These are phyloP conservation scores for human (Homo sapiens) DNA, from an alignment of 2,113 vertebrate genomes.

Conservation along the genomic window GRCh38 chr14:98499001-98499500, in stretches of 20 bases:
- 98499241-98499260: accelerated
- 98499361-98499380: accelerated
- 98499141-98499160: not conserved
- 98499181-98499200: not conserved
- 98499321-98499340: accelerated
- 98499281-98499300: accelerated
- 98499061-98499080: not conserved
- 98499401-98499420: accelerated
- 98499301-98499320: not conserved
- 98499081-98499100: not conserved
- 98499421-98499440: accelerated
- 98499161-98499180: not conserved
- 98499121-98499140: not conserved
- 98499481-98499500: accelerated
- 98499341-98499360: accelerated
- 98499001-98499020: accelerated
- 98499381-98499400: not conserved
- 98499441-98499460: not conserved
- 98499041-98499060: not conserved
- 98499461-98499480: accelerated
- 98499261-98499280: not conserved
- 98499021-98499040: accelerated
- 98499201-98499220: accelerated
- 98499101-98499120: not conserved
- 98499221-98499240: accelerated